Evolutionary conservation across 2,113 vertebrate species (phyloP), one percentile per base, ranked within the genome.

Genomic region (Myotis lucifugus): DNA sequence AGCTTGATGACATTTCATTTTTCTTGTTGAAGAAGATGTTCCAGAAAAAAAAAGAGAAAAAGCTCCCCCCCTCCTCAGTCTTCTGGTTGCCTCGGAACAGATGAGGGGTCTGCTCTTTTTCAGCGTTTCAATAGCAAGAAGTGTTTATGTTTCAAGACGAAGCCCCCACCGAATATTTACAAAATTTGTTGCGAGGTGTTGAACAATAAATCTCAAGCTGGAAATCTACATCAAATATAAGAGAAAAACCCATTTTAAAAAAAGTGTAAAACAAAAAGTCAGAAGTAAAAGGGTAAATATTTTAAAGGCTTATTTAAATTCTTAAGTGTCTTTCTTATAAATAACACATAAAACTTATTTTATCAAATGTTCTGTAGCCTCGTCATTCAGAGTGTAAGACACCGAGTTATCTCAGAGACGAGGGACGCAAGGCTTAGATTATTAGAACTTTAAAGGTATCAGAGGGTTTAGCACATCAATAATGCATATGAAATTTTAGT

Each of bases 1-100:
- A 98, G 97, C 98, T 98, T 97, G 97, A 99, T 98, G 98, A 98
- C 98, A 99, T 99, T 98, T 99, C 98, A 99, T 99, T 99, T 98
- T 98, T 98, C 98, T 99, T 98, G 95, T 98, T 97, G 98, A 98
- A 98, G 98, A 98, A 98, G 98, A 98, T 98, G 98, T 98, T 98
- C 97, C 98, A 98, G 97, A 98, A 98, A 97, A 97, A 97, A 97
- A 95, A 97, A 97, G 46, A 46, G 46, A 96, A 98, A 96, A 98
- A 98, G 97, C 98, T 98, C 98, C 98, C 97, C 97, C 98, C 98
- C 98, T 98, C 98, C 98, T 98, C 97, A 98, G 98, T 96, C 97
- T 96, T 95, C 96, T 96, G 98, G 97, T 96, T 98, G 98, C 97
- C 97, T 98, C 95, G 95, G 97, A 98, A 98, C 98, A 98, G 98